Conservation (phyloP, 1,140 invertebrate species). For the Ptiloglossa arizonensis region DNA sequence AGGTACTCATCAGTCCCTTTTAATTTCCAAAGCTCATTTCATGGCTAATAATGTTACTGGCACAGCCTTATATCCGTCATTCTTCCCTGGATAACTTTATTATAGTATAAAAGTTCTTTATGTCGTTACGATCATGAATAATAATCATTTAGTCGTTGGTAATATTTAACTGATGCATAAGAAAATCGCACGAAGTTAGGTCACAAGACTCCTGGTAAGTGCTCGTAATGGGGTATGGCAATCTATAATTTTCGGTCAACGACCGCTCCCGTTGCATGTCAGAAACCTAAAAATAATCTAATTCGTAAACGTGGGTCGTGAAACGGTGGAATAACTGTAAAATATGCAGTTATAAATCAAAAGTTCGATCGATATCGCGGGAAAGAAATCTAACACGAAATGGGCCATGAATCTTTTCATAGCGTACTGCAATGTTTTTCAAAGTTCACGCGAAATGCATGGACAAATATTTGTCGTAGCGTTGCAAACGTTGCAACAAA, state of each 20-base stretch:
- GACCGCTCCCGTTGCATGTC: conserved; percentile 8
- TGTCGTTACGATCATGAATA: background rate
- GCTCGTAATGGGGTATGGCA: background rate
- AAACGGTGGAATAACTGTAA: background rate
- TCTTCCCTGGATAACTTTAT: background rate
- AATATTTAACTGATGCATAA: background rate
- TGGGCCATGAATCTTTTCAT: background rate
- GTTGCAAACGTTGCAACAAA: too few species aligned
- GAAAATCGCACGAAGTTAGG: too few species aligned
- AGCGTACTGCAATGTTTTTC: background rate
- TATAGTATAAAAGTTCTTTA: background rate
- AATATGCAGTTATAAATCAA: conserved; percentile 4
- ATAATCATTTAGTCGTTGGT: background rate
- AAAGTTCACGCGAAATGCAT: too few species aligned
- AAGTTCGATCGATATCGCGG: conserved; percentile 2
- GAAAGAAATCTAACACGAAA: background rate
- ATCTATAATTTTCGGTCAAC: conserved; percentile 8
- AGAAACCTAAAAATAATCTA: conserved; percentile 9
- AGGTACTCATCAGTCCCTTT: too few species aligned
- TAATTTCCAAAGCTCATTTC: background rate
- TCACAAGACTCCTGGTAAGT: background rate
- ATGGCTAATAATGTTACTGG: background rate
- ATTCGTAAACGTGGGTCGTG: background rate
- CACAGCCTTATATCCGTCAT: background rate
- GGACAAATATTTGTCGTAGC: background rate